Evolutionary conservation across 2,797 vertebrate species (phyloP).

Genomic region (Ctenochaetus hawaiiensis): DNA sequence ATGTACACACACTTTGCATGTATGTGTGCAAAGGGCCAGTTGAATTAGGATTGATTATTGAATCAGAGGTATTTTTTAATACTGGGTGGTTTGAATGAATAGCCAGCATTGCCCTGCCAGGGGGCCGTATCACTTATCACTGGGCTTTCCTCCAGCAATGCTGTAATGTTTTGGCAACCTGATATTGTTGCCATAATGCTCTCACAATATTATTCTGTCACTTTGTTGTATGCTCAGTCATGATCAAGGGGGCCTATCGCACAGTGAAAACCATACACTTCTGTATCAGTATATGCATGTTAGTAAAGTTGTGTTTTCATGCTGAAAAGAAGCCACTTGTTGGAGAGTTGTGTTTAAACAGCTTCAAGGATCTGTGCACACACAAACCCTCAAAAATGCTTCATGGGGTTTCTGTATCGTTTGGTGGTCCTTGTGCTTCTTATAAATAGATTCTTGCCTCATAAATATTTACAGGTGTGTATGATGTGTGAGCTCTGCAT

Average conservation of each 20-base stretch:
- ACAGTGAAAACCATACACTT: slow-evolving; percentile 22
- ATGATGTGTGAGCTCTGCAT: slow-evolving; percentile 30
- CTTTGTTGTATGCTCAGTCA: slow-evolving; percentile 66
- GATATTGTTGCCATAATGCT: slow-evolving; percentile 76
- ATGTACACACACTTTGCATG: slow-evolving; percentile 9
- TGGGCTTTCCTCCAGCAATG: slow-evolving; percentile 70
- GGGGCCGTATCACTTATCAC: slow-evolving; percentile 63
- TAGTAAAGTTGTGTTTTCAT: slow-evolving; percentile 21
- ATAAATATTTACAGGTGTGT: slow-evolving; percentile 76
- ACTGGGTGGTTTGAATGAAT: slow-evolving; percentile 65
- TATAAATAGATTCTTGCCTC: slow-evolving; percentile 42
- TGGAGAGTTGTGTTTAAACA: slow-evolving; percentile 43
- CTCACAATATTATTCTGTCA: slow-evolving; percentile 75
- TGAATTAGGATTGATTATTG: slow-evolving; percentile 70
- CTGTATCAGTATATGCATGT: slow-evolving; percentile 28
- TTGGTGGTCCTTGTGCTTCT: slow-evolving; percentile 63
- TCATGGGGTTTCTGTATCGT: slow-evolving; percentile 39
- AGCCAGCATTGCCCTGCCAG: slow-evolving; percentile 51
- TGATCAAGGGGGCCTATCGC: slow-evolving; percentile 57
- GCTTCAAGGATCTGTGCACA: slow-evolving; percentile 28
- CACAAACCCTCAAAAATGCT: slow-evolving; percentile 21
- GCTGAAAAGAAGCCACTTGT: slow-evolving; percentile 29
- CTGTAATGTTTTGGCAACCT: slow-evolving; percentile 73
- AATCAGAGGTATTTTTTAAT: slow-evolving; percentile 75
- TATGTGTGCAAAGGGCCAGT: slow-evolving; percentile 48